A percentile compares a stretch with the other conserved stretches of the same genome.
phyloP scores from a whole-genome alignment of 2,797 vertebrate genomes.

The Etheostoma perlongum region DNA sequence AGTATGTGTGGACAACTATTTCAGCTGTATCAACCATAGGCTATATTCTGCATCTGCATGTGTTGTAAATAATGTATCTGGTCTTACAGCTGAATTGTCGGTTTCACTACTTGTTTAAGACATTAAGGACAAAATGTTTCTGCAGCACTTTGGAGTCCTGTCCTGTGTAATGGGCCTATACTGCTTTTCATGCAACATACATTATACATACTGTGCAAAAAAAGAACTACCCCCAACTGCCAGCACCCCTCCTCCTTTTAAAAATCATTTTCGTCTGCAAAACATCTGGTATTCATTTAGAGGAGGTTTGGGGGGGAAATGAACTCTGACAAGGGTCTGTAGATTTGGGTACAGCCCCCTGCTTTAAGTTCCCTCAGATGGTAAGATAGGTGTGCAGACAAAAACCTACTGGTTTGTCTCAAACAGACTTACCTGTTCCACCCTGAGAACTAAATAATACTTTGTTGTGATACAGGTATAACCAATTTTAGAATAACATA shows the following conservation, averaged over 20 bases:
- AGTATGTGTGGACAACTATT: slow-evolving; percentile 31
- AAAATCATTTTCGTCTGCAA: slow-evolving; percentile 78
- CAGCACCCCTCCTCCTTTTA: slow-evolving; percentile 61
- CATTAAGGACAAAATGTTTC: slow-evolving; percentile 50
- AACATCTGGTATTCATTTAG: slow-evolving; percentile 92
- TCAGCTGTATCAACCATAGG: slow-evolving; percentile 1
- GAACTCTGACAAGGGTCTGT: slow-evolving; percentile 76
- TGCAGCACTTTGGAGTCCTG: slow-evolving; percentile 36
- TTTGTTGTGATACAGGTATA: slow-evolving; percentile 30
- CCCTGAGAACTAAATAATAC: slow-evolving; percentile 56
- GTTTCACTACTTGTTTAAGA: slow-evolving; percentile 40
- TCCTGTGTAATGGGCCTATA: slow-evolving; percentile 47
- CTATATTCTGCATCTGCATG: slow-evolving; percentile 21
- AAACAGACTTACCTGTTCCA: slow-evolving; percentile 63
- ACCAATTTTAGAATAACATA: slow-evolving; percentile 12
- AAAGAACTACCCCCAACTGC: slow-evolving; percentile 41
- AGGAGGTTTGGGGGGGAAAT: slow-evolving; percentile 74
- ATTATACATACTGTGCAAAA: slow-evolving; percentile 60
- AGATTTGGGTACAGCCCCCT: slow-evolving; percentile 78
- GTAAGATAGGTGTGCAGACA: slow-evolving; percentile 84
- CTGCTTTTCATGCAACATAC: slow-evolving; percentile 44
- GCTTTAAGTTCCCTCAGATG: slow-evolving; percentile 81
- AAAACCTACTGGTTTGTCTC: slow-evolving; percentile 84
- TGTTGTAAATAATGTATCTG: slow-evolving; percentile 25
- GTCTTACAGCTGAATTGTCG: slow-evolving; percentile 28